phyloP scores from a whole-genome alignment of 2,113 vertebrate genomes.

The Oncorhynchus nerka region DNA sequence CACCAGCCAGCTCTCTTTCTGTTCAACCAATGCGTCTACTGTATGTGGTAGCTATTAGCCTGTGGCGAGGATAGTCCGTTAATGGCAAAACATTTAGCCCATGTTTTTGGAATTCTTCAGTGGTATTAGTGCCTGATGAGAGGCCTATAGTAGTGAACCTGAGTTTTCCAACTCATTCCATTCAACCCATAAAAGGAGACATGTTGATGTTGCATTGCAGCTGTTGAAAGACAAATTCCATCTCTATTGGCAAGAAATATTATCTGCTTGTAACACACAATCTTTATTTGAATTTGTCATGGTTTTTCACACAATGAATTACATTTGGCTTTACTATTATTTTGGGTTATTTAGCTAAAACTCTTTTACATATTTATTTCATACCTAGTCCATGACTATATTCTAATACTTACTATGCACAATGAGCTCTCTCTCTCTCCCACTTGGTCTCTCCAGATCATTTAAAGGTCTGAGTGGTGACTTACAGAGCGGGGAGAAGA shows the following conservation, averaged over 20 bases:
- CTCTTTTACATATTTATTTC: not conserved
- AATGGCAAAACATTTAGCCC: too few relatives aligned
- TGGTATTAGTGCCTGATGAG: too few relatives aligned
- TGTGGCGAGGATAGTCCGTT: too few relatives aligned
- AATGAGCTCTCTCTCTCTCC: not conserved
- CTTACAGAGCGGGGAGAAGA: not conserved
- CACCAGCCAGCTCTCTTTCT: too few relatives aligned
- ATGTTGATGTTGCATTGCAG: not conserved
- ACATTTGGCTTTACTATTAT: too few relatives aligned
- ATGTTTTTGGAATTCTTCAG: too few relatives aligned
- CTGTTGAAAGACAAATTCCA: not conserved
- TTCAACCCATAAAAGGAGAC: not conserved
- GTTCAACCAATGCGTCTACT: too few relatives aligned
- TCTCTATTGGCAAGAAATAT: not conserved
- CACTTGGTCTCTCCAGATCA: not conserved
- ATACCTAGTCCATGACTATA: not conserved
- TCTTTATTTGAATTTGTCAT: not conserved
- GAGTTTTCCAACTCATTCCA: too few relatives aligned
- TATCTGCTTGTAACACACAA: constrained; percentile 2
- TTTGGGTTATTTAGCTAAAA: not conserved
- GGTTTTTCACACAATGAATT: not conserved
- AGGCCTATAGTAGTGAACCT: too few relatives aligned
- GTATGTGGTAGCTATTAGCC: too few relatives aligned
- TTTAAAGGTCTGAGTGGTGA: not conserved
- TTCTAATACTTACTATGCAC: not conserved